A percentile compares a stretch with the other conserved stretches of the same genome.
phyloP scores from a whole-genome alignment of 2,797 vertebrate genomes.

The Capromys pilorides region DNA sequence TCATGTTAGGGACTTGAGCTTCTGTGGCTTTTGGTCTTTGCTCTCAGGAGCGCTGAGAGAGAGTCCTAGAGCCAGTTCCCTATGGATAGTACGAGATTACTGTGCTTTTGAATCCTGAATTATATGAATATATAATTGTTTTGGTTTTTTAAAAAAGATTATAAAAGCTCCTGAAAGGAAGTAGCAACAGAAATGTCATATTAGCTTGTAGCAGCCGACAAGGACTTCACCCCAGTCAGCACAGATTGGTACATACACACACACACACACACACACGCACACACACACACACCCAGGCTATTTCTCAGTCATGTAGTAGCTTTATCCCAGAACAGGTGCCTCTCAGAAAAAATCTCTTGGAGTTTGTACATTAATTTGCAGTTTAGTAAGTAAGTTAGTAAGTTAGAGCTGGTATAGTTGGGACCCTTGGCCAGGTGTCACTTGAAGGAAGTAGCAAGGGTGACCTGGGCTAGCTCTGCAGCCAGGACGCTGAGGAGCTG shows the following conservation, averaged over 20 bases:
- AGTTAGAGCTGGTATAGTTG: neutral
- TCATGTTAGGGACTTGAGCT: neutral
- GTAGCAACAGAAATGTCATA: neutral
- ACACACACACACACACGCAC: too few species aligned
- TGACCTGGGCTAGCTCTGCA: neutral
- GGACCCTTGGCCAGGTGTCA: neutral
- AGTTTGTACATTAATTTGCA: neutral
- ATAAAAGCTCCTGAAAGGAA: neutral
- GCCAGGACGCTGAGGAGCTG: neutral
- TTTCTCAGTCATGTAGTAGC: neutral
- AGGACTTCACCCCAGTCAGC: neutral
- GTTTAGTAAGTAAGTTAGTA: too few species aligned
- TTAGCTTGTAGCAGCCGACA: neutral
- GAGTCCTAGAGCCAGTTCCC: neutral
- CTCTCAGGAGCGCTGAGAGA: neutral
- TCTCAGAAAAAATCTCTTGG: neutral
- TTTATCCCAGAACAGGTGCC: neutral
- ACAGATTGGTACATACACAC: neutral
- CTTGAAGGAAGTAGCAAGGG: neutral
- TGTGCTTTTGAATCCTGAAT: constrained; percentile 17
- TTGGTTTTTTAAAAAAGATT: neutral
- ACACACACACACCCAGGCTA: too few species aligned
- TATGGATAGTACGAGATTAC: neutral
- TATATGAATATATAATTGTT: neutral
- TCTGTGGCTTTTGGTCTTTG: neutral